A percentile compares a stretch with the other conserved stretches of the same genome.
Evolutionary conservation across 2,113 vertebrate species (phyloP).

Genomic region (Prolemur simus): DNA sequence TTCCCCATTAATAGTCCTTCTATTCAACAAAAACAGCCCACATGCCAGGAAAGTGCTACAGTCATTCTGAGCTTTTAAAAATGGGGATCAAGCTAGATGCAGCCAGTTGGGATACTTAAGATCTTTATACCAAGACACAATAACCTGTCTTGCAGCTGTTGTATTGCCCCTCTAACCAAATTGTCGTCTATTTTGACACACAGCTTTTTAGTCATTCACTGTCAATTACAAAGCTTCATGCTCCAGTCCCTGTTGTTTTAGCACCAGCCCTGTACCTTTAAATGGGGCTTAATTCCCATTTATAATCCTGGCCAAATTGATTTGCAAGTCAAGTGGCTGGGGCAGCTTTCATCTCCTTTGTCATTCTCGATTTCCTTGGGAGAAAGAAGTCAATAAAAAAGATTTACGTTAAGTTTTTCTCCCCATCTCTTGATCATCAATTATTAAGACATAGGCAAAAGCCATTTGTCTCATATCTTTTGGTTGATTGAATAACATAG

Average conservation of each 20-base stretch:
- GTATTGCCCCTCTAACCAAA: neutral
- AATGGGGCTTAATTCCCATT: constrained; percentile 46
- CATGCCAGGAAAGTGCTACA: constrained; percentile 33
- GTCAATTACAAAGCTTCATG: constrained; percentile 1
- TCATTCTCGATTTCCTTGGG: constrained; percentile 31
- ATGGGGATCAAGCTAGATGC: neutral
- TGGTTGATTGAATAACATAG: constrained; percentile 43
- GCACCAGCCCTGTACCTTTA: constrained; percentile 42
- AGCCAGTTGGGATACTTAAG: constrained; percentile 15
- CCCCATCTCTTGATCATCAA: constrained; percentile 43
- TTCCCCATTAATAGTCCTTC: neutral
- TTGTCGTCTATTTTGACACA: neutral
- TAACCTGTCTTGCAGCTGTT: constrained; percentile 19
- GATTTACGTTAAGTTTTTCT: neutral
- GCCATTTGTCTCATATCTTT: constrained; percentile 14
- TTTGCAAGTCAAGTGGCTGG: constrained; percentile 52
- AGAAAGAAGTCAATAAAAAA: neutral
- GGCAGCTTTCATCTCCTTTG: constrained; percentile 36
- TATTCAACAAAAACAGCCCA: constrained; percentile 49
- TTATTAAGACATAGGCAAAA: constrained; percentile 48
- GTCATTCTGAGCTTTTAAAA: constrained; percentile 49
- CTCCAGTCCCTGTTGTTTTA: constrained; percentile 55
- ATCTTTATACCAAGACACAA: constrained; percentile 32
- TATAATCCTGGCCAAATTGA: constrained; percentile 48
- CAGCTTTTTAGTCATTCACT: constrained; percentile 39